phyloP scores from a whole-genome alignment of 2,888 invertebrate species.

The Dicycla oo region DNA sequence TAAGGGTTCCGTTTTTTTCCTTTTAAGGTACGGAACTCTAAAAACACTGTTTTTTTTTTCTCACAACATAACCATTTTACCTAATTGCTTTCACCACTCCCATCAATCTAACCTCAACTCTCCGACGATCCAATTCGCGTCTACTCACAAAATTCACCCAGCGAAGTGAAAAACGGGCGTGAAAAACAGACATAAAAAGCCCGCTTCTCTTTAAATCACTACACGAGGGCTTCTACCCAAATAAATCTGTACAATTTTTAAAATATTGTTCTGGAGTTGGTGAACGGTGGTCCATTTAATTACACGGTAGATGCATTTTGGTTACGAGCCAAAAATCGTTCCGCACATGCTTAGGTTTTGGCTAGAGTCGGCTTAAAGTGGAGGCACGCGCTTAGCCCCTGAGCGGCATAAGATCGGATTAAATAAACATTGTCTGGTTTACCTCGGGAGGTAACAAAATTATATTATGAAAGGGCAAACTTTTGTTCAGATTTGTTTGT shows the following conservation, averaged over 20 bases:
- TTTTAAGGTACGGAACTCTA: too few species aligned
- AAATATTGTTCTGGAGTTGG: slow-evolving; percentile 61
- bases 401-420: slow-evolving; percentile 38
- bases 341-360: slow-evolving; percentile 59
- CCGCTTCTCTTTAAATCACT: slow-evolving; percentile 47
- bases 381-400: slow-evolving; percentile 48
- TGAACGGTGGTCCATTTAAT: slow-evolving; percentile 70
- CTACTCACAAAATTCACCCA: slow-evolving; percentile 25
- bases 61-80: background rate
- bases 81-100: background rate
- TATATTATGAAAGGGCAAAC: background rate
- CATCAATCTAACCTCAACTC: slow-evolving; percentile 17
- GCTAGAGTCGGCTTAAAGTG: slow-evolving; percentile 48
- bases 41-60: background rate
- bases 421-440: slow-evolving; percentile 42
- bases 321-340: slow-evolving; percentile 70
- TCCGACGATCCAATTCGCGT: slow-evolving; percentile 13
- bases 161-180: slow-evolving; percentile 22
- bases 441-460: slow-evolving; percentile 7
- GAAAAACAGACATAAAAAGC: slow-evolving; percentile 43
- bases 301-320: slow-evolving; percentile 72
- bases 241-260: slow-evolving; percentile 59
- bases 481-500: background rate
- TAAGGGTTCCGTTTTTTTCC: too few species aligned
- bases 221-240: slow-evolving; percentile 43